These are phyloP conservation scores for Protomyctophum bolini DNA, from an alignment of 2,113 vertebrate species.

Conservation along the genomic window DNA sequence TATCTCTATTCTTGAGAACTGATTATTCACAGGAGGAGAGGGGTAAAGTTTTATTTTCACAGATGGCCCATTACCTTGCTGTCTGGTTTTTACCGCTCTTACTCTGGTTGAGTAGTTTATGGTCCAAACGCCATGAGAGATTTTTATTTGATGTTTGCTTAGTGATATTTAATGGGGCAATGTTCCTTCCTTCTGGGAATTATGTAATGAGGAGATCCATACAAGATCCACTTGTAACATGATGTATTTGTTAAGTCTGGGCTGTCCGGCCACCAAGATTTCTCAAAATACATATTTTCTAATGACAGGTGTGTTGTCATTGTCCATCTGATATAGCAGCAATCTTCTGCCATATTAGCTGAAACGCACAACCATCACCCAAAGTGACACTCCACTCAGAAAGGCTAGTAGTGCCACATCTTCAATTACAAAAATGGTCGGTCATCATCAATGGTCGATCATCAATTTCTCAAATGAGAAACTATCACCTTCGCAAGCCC, in stretches of 20 bases:
- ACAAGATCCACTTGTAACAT: conserved; percentile 15
- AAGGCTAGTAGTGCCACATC: too few species aligned
- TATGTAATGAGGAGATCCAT: conserved; percentile 4
- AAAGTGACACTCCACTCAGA: too few species aligned
- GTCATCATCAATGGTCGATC: too few species aligned
- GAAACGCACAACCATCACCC: too few species aligned
- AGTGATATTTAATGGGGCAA: conserved; percentile 14
- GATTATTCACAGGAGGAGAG: conserved; percentile 6
- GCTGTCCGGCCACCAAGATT: too few species aligned
- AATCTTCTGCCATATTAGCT: too few species aligned
- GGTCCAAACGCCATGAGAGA: too few species aligned
- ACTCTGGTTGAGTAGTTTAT: neutral
- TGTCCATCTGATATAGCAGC: too few species aligned
- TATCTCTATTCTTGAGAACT: neutral
- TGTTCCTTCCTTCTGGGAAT: neutral
- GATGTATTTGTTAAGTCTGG: neutral
- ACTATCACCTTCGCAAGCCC: conserved; percentile 11
- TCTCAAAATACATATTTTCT: too few species aligned
- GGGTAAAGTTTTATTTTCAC: conserved; percentile 24
- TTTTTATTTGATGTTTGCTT: conserved; percentile 13
- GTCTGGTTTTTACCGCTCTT: neutral
- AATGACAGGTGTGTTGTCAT: too few species aligned
- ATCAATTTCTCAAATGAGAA: neutral
- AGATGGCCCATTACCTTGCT: conserved; percentile 6
- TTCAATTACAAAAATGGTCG: too few species aligned